Percentiles rank a stretch among this genome's conserved stretches.
Evolutionary conservation across 2,113 vertebrate species (phyloP).

Genomic region (Nettapus auritus): DNA sequence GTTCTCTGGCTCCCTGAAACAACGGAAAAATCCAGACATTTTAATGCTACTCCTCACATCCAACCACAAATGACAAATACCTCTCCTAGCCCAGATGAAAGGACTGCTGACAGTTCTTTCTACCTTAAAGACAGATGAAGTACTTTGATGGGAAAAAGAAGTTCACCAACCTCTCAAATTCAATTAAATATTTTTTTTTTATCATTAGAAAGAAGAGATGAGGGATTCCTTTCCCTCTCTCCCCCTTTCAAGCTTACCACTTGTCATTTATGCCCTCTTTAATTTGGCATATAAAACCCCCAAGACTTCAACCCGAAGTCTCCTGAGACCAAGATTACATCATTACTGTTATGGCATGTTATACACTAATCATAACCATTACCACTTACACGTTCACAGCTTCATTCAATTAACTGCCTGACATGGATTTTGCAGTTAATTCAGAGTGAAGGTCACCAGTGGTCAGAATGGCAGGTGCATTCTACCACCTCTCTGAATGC

Average conservation of each 20-base stretch:
- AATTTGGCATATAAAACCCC: slow-evolving; percentile 21
- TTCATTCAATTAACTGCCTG: slow-evolving; percentile 75
- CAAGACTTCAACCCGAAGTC: slow-evolving; percentile 27
- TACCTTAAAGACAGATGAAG: slow-evolving; percentile 54
- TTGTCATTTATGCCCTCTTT: slow-evolving; percentile 53
- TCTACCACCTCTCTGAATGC: slow-evolving; percentile 69
- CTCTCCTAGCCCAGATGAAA: slow-evolving; percentile 43
- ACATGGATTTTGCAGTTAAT: slow-evolving; percentile 74
- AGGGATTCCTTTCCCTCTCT: background rate
- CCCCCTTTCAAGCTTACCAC: slow-evolving; percentile 21
- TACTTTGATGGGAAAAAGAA: slow-evolving; percentile 16
- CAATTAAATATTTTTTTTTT: slow-evolving; percentile 53
- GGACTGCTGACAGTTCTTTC: slow-evolving; percentile 54
- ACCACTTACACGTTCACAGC: slow-evolving; percentile 68
- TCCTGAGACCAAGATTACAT: slow-evolving; percentile 61
- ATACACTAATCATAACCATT: slow-evolving; percentile 74
- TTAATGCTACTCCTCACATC: slow-evolving; percentile 53
- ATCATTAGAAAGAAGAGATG: slow-evolving; percentile 33
- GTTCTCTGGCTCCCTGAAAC: slow-evolving; percentile 30
- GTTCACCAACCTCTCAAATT: slow-evolving; percentile 55
- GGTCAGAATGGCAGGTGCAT: slow-evolving; percentile 72
- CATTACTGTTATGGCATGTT: slow-evolving; percentile 59
- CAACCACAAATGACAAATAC: slow-evolving; percentile 66
- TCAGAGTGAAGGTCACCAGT: slow-evolving; percentile 65
- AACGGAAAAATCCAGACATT: slow-evolving; percentile 29